Conservation (phyloP, 2,888 invertebrate species). For the Ormyrus labotus region DNA sequence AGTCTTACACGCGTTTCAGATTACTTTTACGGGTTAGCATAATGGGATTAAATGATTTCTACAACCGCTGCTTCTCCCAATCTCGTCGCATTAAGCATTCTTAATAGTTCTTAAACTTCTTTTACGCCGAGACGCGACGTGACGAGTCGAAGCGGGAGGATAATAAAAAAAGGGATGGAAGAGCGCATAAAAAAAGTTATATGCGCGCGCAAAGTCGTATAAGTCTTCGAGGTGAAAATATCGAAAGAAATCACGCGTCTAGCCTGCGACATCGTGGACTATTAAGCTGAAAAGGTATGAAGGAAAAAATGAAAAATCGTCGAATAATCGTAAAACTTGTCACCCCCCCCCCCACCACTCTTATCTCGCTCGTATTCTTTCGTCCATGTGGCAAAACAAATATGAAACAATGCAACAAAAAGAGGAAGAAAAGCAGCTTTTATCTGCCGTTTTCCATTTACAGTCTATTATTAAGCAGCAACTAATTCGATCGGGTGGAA, state of each 20-base stretch:
- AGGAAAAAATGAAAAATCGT: not conserved
- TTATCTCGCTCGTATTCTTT: not conserved
- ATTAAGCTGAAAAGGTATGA: not conserved
- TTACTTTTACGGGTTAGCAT: too few species aligned
- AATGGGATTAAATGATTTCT: too few species aligned
- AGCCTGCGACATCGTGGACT: not conserved
- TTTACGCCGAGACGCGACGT: too few species aligned
- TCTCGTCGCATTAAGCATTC: too few species aligned
- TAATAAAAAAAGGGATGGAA: too few species aligned
- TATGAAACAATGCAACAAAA: not conserved
- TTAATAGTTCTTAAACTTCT: too few species aligned
- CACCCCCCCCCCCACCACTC: not conserved
- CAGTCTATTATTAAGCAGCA: not conserved
- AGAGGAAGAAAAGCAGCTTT: not conserved
- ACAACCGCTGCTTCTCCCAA: too few species aligned
- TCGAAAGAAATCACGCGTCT: not conserved
- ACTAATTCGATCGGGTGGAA: not conserved
- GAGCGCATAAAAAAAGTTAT: too few species aligned
- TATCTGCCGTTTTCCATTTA: not conserved
- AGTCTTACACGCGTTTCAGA: too few species aligned
- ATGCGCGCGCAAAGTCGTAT: too few species aligned
- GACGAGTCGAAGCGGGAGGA: too few species aligned
- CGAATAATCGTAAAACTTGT: conserved; percentile 9
- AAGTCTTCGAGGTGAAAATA: not conserved
- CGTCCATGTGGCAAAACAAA: not conserved